These are phyloP conservation scores for Perodicticus potto DNA, from an alignment of 2,797 vertebrate species.

Conservation along the genomic window DNA sequence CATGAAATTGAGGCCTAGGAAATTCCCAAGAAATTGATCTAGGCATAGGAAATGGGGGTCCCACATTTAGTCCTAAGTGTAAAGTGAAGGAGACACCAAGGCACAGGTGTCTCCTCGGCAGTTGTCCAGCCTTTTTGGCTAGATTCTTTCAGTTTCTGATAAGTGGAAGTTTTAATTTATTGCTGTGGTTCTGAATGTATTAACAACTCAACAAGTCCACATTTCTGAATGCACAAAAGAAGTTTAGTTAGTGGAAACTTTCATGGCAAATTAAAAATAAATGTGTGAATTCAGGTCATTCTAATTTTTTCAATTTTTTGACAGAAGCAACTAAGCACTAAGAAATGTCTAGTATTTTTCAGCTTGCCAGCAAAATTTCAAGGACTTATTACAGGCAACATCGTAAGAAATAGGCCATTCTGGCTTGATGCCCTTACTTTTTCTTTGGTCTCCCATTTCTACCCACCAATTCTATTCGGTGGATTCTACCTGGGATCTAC, in stretches of 20 bases:
- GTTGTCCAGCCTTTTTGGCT: no score
- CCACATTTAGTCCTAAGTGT: no score
- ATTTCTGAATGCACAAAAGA: background rate
- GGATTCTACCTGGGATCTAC: background rate
- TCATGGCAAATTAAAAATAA: background rate
- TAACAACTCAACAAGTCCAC: background rate
- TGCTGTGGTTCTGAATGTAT: background rate
- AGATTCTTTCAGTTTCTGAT: background rate
- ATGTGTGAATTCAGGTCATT: background rate
- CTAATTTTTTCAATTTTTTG: background rate
- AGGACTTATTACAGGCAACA: background rate
- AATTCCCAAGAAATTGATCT: no score
- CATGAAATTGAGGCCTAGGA: no score
- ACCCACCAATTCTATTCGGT: background rate
- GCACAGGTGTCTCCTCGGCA: no score
- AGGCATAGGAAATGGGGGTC: no score
- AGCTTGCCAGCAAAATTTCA: background rate
- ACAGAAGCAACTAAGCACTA: background rate
- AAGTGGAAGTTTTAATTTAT: background rate
- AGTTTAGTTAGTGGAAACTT: background rate
- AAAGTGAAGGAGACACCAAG: no score
- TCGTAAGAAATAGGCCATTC: background rate
- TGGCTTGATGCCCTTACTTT: background rate
- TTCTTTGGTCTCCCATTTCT: background rate
- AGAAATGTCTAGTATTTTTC: background rate